A percentile compares a stretch with the other conserved stretches of the same genome.
Conservation (phyloP, 1,140 invertebrate species). For the Plutomurus gul region DNA sequence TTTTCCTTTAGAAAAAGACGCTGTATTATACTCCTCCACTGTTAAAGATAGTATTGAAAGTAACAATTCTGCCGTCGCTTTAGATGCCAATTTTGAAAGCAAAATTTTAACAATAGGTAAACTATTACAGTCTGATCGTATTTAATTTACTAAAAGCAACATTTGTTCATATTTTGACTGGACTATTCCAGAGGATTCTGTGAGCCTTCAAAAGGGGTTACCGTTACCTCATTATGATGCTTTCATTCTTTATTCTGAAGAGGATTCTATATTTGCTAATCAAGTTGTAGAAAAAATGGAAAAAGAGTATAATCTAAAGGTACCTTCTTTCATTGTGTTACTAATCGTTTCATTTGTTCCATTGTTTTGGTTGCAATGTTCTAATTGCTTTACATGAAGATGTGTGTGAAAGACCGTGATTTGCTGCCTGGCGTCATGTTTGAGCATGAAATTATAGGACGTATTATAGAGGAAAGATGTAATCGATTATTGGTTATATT, state of each 20-base stretch:
- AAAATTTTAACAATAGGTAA: slow-evolving; percentile 39
- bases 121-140: neutral
- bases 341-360: slow-evolving; percentile 43
- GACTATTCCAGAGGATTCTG: slow-evolving; percentile 60
- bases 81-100: slow-evolving; percentile 26
- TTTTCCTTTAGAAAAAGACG: slow-evolving; percentile 58
- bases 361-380: neutral
- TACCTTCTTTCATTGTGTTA: no score
- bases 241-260: slow-evolving; percentile 71
- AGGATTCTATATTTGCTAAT: slow-evolving; percentile 67
- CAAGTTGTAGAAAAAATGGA: slow-evolving; percentile 68
- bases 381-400: slow-evolving; percentile 56
- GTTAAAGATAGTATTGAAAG: neutral
- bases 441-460: slow-evolving; percentile 71
- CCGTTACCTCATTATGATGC: slow-evolving; percentile 69
- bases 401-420: slow-evolving; percentile 71
- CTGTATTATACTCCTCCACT: slow-evolving; percentile 53
- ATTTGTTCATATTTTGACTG: neutral
- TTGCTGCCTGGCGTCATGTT: slow-evolving; percentile 67
- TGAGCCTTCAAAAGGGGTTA: slow-evolving; percentile 60
- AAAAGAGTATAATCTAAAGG: slow-evolving; percentile 65
- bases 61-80: neutral
- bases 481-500: slow-evolving; percentile 72
- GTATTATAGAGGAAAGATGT: slow-evolving; percentile 73
- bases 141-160: neutral